Base-by-base conservation (phyloP, 2,888 invertebrate species). In the Drepana falcataria region DNA sequence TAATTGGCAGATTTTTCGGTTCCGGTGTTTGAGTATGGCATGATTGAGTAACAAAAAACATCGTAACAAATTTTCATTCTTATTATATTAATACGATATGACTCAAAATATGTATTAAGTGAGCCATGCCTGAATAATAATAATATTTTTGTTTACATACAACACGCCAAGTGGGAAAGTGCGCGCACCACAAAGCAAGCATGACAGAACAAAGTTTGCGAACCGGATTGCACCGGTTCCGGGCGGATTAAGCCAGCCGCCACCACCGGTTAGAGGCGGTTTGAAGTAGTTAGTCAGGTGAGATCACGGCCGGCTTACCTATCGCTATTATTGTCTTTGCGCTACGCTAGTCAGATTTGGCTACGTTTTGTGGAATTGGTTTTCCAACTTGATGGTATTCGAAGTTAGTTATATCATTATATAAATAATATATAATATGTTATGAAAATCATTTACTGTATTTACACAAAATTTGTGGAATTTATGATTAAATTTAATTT, bases 181-280 rank as follows among this genome's bases (percentile, higher is more conserved):
- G 75, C 79, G 77, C 71, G 73, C 75, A 77, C 84, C 84, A 77
- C 84, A 84, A 80, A 82, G 82, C 82, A 81, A 81, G 75, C 83
- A 74, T 77, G 79, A 79, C 78, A 77, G 79, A 72, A 77, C 81
- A 83, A 86, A 87, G 77, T 87, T 87, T 81, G 81, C 75, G 76
- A 79, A 79, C 80, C 79, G 83, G 83, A 81, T 85, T 79, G 79
- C 73, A 65, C 77, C 75, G 81, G 81, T 76, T 75, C 69, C 68
- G 69, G 69, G 62, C 68, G 79, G 78, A 81, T 83, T 80, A 81
- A 71, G 68, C 74, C 73, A 69, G 75, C 69, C 65, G 68, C 63
- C 64, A 70, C 74, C 68, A 70, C 74, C 68, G 77, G 79, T 73
- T 72, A 69, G 66, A 72, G 71, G 76, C 71, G 74, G 79, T 80